Percentiles rank a stretch among this genome's conserved stretches.
These are phyloP conservation scores for Cerceris rybyensis DNA, from an alignment of 2,888 invertebrate species.

Conservation along the genomic window DNA sequence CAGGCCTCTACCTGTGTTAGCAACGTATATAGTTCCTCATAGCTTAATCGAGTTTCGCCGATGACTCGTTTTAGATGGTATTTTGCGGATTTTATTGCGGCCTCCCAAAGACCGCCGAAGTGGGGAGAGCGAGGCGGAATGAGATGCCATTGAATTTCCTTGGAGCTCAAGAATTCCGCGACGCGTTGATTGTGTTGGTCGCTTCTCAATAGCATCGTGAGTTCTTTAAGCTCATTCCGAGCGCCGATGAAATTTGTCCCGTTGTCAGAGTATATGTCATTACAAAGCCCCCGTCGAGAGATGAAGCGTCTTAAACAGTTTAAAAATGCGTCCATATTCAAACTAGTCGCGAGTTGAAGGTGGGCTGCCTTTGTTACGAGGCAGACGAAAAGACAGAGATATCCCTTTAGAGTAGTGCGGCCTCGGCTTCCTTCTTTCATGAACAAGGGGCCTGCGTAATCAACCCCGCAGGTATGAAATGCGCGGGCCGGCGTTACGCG, in stretches of 20 bases:
- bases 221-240: slow-evolving; percentile 30
- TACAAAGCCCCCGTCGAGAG: slow-evolving; percentile 23
- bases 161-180: not conserved
- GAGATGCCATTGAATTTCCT: no score
- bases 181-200: not conserved
- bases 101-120: no score
- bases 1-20: no score
- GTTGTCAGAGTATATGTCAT: slow-evolving; percentile 36
- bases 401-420: not conserved
- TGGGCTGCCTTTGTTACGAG: slow-evolving; percentile 39
- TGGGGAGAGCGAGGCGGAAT: no score
- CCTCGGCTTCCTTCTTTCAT: not conserved
- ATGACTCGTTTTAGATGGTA: slow-evolving; percentile 61
- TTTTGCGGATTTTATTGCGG: slow-evolving; percentile 63
- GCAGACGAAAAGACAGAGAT: slow-evolving; percentile 44
- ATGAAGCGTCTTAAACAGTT: slow-evolving; percentile 40
- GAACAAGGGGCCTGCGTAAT: slow-evolving; percentile 22
- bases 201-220: slow-evolving; percentile 16
- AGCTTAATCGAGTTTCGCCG: slow-evolving; percentile 56
- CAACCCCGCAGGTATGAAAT: slow-evolving; percentile 20
- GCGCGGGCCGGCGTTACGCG: slow-evolving; percentile 13
- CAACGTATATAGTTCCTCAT: slow-evolving; percentile 62
- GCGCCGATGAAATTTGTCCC: slow-evolving; percentile 47
- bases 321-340: slow-evolving; percentile 30
- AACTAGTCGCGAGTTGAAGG: slow-evolving; percentile 34